Evolutionary conservation across 2,888 invertebrate species (phyloP), one percentile per base, ranked within the genome.

Genomic region (Acrobeloides nanus): DNA sequence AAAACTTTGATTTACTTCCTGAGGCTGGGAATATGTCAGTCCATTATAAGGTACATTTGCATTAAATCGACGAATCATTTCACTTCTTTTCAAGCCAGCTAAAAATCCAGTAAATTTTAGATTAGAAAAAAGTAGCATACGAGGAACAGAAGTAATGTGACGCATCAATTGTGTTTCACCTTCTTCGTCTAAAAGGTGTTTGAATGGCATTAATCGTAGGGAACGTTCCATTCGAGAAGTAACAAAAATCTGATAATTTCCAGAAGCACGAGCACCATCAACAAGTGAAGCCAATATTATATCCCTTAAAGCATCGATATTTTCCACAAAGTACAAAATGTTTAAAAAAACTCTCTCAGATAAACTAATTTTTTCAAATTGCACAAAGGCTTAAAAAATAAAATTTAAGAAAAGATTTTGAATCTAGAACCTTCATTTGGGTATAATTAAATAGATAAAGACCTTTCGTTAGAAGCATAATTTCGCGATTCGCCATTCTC

Each of bases 31-130:
- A 77, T 95, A 92, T 58, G 89, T 82, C 40, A 97, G 82, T 18
- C 97, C 97, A 76, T 89, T 92, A 79, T 95, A 97, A 3, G 95
- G 89, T 66, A 93, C 83, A 77, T 97, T 97, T 39, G 89, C 87
- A 78, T 97, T 97, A 77, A 97, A 97, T 53, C 95, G 80, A 62
- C 87, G 84, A 20, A 97, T 83, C 61, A 89, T 85, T 74, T 90
- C 88, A 21, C 83, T 76, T 69, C 84, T 83, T 4, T 80, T 76
- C 75, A 82, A 81, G 32, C 80, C 80, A 20, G 80, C 81, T 53
- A 42, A 54, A 59, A 58, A 37, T 10, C n/a, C n/a, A 12, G 12
- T 29, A 29, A 29, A 29, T 29, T 29, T 29, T 29, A 12, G 12
- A n/a, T n/a, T n/a, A 25, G 21, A 4, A 10, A 48, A 49, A 32